These are phyloP conservation scores for Leptosomus discolor DNA, from an alignment of 2,113 vertebrate genomes.

Conservation along the genomic window DNA sequence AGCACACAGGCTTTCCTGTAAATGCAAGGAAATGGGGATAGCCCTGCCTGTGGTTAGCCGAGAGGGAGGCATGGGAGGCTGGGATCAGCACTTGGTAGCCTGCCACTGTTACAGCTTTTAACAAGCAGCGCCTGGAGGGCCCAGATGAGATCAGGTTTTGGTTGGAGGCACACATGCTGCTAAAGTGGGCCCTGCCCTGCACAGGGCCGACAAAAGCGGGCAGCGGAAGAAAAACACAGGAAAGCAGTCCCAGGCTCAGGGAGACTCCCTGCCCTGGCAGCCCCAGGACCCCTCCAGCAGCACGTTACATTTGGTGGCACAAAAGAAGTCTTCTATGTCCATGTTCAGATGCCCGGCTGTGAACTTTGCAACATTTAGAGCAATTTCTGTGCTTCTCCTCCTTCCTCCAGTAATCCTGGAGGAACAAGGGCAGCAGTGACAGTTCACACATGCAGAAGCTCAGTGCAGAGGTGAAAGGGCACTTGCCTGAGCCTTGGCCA, in stretches of 20 bases:
- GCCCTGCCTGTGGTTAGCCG: not conserved
- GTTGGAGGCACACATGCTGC: not conserved
- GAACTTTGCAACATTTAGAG: not conserved
- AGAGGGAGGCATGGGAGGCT: not conserved
- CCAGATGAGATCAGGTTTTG: not conserved
- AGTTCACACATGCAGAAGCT: not conserved
- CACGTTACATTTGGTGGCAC: accelerated
- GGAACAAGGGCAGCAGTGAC: not conserved
- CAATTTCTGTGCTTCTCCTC: not conserved
- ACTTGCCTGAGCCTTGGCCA: not conserved
- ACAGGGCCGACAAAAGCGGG: not conserved
- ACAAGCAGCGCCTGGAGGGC: not conserved
- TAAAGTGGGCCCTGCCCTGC: not conserved
- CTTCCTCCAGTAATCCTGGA: not conserved
- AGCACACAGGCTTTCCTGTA: not conserved
- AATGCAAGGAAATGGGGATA: not conserved
- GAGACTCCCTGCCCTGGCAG: not conserved
- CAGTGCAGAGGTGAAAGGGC: not conserved
- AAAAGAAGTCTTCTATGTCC: accelerated
- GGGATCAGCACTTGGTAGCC: not conserved
- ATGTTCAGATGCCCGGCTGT: accelerated
- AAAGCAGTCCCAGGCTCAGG: not conserved
- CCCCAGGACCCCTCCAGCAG: not conserved
- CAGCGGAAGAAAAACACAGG: not conserved
- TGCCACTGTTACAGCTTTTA: not conserved